phyloP scores from a whole-genome alignment of 2,888 invertebrate species.

The Watsonalla cultraria region DNA sequence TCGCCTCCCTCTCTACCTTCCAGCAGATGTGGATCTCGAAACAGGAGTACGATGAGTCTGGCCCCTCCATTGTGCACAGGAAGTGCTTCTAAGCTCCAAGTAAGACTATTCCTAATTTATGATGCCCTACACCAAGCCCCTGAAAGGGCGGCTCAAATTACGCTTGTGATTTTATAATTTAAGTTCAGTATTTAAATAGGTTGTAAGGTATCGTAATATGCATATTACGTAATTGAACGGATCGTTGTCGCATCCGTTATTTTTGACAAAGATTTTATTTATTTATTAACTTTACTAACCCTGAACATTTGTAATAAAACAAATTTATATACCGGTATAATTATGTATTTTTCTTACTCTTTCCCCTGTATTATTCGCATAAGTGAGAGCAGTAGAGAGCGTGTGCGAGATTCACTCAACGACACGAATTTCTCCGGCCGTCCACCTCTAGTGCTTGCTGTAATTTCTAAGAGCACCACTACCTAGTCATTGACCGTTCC shows the following conservation, averaged over 20 bases:
- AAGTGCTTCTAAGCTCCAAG: slow-evolving; percentile 83
- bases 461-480: slow-evolving; percentile 14
- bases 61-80: slow-evolving; percentile 96
- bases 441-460: slow-evolving; percentile 4
- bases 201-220: slow-evolving; percentile 77
- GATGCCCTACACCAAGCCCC: slow-evolving; percentile 72
- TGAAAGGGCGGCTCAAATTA: slow-evolving; percentile 69
- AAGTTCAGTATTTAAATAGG: slow-evolving; percentile 76
- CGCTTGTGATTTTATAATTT: slow-evolving; percentile 75
- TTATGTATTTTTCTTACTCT: slow-evolving; percentile 40
- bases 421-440: slow-evolving; percentile 11
- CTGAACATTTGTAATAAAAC: slow-evolving; percentile 68
- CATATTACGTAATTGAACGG: slow-evolving; percentile 70
- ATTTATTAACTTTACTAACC: slow-evolving; percentile 73
- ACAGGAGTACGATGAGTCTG: slow-evolving; percentile 98
- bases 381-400: slow-evolving; percentile 23
- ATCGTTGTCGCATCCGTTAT: slow-evolving; percentile 46
- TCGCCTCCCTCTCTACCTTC: slow-evolving; percentile 95
- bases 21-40: slow-evolving; percentile 98
- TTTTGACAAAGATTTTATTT: slow-evolving; percentile 74
- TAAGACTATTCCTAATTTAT: slow-evolving; percentile 69
- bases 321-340: slow-evolving; percentile 75
- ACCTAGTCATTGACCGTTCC: slow-evolving; percentile 23
- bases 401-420: slow-evolving; percentile 23
- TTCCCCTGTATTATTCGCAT: slow-evolving; percentile 19